These are phyloP conservation scores for Leucoma salicis DNA, from an alignment of 2,888 invertebrate species.

Conservation along the genomic window DNA sequence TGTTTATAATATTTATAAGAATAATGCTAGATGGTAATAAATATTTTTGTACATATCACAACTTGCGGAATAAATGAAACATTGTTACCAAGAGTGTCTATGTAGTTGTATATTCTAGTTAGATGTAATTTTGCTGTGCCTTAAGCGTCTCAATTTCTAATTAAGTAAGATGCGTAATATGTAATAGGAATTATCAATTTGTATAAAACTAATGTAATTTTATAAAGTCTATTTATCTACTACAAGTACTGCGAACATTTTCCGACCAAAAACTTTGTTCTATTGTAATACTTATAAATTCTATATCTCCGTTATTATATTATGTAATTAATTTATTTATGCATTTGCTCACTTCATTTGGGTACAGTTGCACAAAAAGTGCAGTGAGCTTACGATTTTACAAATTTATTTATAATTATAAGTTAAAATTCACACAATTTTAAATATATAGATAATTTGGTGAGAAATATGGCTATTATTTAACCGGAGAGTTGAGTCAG, in stretches of 20 bases:
- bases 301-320: slow-evolving; percentile 23
- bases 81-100: slow-evolving; percentile 78
- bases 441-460: too few species aligned
- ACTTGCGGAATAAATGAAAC: slow-evolving; percentile 60
- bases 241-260: slow-evolving; percentile 40
- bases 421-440: too few species aligned
- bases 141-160: slow-evolving; percentile 81
- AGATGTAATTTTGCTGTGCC: slow-evolving; percentile 79
- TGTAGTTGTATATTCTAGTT: slow-evolving; percentile 60
- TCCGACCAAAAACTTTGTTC: slow-evolving; percentile 49
- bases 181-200: slow-evolving; percentile 65
- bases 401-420: too few species aligned
- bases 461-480: too few species aligned
- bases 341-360: too few species aligned
- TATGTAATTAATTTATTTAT: background rate
- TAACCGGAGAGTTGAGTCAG: too few species aligned
- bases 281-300: slow-evolving; percentile 22
- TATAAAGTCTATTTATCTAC: slow-evolving; percentile 62
- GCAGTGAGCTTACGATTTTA: too few species aligned
- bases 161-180: slow-evolving; percentile 59
- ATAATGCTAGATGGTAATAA: slow-evolving; percentile 57
- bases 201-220: slow-evolving; percentile 63
- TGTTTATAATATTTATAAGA: slow-evolving; percentile 27
- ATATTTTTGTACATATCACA: slow-evolving; percentile 82
- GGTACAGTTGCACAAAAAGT: too few species aligned